A percentile compares a stretch with the other conserved stretches of the same genome.
Evolutionary conservation across 2,888 invertebrate genomes (phyloP).

Genomic region (Lucinisca nassula): DNA sequence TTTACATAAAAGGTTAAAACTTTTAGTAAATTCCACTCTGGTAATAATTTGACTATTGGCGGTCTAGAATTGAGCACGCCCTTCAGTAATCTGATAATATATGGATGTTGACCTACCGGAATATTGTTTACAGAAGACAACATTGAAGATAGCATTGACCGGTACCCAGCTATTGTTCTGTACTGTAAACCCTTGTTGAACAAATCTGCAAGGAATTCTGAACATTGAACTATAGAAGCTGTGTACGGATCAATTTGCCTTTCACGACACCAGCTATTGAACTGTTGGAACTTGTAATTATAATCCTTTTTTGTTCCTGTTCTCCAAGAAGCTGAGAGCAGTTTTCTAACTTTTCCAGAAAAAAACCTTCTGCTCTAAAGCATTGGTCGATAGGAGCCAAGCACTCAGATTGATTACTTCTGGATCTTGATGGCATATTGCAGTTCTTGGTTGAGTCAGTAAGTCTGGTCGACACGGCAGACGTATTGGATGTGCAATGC

Average conservation of each 20-base stretch:
- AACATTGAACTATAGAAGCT: background rate
- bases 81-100: too few relatives aligned
- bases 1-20: too few relatives aligned
- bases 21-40: too few relatives aligned
- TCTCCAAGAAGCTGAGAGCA: constrained; percentile 31
- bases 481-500: constrained; percentile 8
- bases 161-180: too few relatives aligned
- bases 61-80: too few relatives aligned
- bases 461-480: constrained; percentile 10
- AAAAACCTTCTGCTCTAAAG: constrained; percentile 35
- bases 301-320: constrained; percentile 22
- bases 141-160: too few relatives aligned
- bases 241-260: constrained; percentile 10
- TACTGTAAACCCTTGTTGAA: too few relatives aligned
- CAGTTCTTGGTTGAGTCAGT: constrained; percentile 19
- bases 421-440: constrained; percentile 40
- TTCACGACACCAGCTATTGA: constrained; percentile 20
- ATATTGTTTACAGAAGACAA: too few relatives aligned
- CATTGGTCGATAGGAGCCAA: constrained; percentile 44
- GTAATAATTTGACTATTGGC: too few relatives aligned
- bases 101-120: too few relatives aligned
- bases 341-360: constrained; percentile 36
- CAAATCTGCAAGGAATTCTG: background rate
- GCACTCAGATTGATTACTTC: constrained; percentile 43
- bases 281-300: constrained; percentile 11